Percentiles rank a stretch among this genome's conserved stretches.
Evolutionary conservation across 2,797 vertebrate genomes (phyloP).

Genomic region (Enteromius mattozi): DNA sequence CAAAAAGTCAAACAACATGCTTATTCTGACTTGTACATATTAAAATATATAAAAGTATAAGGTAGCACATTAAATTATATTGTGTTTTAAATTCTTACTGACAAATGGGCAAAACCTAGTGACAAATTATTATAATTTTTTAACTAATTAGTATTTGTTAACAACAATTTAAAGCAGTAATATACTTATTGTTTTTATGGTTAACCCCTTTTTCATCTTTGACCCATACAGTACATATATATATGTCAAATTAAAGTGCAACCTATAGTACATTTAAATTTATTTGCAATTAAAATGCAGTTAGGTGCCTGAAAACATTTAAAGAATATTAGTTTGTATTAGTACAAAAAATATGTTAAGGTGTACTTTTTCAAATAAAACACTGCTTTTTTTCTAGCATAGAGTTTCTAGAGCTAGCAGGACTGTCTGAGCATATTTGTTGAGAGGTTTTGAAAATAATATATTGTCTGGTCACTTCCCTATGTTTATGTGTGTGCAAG

Average conservation of each 20-base stretch:
- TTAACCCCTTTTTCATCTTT: too few relatives aligned
- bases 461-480: not conserved
- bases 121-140: too few relatives aligned
- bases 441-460: slow-evolving; percentile 14
- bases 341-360: not conserved
- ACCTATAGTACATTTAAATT: not conserved
- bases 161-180: too few relatives aligned
- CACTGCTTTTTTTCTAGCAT: not conserved
- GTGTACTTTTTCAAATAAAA: not conserved
- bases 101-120: too few relatives aligned
- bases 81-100: too few relatives aligned
- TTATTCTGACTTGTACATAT: too few relatives aligned
- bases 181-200: too few relatives aligned
- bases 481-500: not conserved
- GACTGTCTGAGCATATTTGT: not conserved
- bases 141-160: too few relatives aligned
- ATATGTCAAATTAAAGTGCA: not conserved
- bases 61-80: too few relatives aligned
- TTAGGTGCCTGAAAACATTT: not conserved
- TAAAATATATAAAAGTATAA: too few relatives aligned
- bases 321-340: not conserved
- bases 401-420: not conserved
- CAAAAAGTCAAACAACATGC: too few relatives aligned
- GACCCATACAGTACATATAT: too few relatives aligned
- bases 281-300: not conserved